phyloP scores from a whole-genome alignment of 2,113 vertebrate species.

The Pteronura brasiliensis region DNA sequence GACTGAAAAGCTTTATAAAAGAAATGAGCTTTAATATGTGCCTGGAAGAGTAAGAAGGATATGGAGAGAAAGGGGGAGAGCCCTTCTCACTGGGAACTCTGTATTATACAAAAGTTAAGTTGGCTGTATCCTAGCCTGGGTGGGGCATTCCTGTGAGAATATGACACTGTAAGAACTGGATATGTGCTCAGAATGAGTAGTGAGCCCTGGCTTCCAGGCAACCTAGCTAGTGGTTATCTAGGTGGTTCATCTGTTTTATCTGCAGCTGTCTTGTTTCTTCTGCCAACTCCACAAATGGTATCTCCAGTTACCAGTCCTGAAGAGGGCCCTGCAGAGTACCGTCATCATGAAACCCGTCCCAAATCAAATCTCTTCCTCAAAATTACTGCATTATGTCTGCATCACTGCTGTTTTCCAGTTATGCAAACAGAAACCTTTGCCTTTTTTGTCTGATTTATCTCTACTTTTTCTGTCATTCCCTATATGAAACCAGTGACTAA shows the following conservation, averaged over 20 bases:
- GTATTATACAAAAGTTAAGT: background rate
- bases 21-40: background rate
- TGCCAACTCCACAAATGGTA: background rate
- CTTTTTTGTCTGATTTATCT: background rate
- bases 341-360: background rate
- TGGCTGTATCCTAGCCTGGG: background rate
- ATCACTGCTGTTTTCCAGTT: background rate
- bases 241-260: background rate
- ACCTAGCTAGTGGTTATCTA: background rate
- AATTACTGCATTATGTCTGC: background rate
- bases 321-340: background rate
- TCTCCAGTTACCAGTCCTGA: background rate
- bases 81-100: background rate
- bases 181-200: background rate
- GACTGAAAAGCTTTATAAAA: background rate
- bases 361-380: background rate
- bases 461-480: slow-evolving; percentile 5
- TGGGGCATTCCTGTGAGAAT: background rate
- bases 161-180: background rate
- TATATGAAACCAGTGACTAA: background rate
- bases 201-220: background rate
- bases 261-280: background rate
- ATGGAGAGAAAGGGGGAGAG: background rate
- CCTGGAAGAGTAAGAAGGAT: background rate
- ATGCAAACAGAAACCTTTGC: background rate